Conservation (phyloP, 2,113 vertebrate genomes). For the Megaptera novaeangliae region DNA sequence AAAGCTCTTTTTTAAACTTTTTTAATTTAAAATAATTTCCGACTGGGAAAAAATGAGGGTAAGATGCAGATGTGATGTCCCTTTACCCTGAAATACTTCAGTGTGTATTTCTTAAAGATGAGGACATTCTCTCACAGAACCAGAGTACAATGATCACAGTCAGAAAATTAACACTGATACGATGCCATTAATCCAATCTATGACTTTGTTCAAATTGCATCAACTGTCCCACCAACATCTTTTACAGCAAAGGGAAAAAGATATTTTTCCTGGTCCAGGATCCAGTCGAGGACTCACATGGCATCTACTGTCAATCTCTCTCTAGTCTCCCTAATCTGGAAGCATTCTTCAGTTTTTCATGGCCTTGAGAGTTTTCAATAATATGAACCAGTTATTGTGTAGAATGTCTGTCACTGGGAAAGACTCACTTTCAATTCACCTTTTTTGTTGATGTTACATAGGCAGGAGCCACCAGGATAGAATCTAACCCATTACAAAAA, state of each 20-base stretch:
- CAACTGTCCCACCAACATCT: background rate
- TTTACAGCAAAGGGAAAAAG: background rate
- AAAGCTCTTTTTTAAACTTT: background rate
- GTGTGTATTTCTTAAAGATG: background rate
- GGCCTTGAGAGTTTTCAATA: background rate
- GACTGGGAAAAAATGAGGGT: background rate
- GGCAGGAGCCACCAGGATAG: background rate
- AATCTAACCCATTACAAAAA: background rate
- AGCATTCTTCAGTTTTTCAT: background rate
- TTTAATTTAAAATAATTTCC: conserved; percentile 24
- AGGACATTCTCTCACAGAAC: background rate
- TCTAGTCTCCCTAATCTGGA: background rate
- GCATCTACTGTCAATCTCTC: background rate
- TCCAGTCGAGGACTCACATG: background rate
- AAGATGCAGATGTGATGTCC: background rate
- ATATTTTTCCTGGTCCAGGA: background rate
- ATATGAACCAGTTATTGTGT: background rate
- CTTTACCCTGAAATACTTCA: background rate
- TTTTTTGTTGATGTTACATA: background rate
- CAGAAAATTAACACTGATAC: background rate
- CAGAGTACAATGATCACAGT: background rate
- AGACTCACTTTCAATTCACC: background rate
- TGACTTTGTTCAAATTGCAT: background rate
- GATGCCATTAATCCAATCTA: background rate
- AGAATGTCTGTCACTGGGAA: background rate